Evolutionary conservation across 2,797 vertebrate species (phyloP), one percentile per base, ranked within the genome.

Genomic region (Ambastaia sidthimunki): DNA sequence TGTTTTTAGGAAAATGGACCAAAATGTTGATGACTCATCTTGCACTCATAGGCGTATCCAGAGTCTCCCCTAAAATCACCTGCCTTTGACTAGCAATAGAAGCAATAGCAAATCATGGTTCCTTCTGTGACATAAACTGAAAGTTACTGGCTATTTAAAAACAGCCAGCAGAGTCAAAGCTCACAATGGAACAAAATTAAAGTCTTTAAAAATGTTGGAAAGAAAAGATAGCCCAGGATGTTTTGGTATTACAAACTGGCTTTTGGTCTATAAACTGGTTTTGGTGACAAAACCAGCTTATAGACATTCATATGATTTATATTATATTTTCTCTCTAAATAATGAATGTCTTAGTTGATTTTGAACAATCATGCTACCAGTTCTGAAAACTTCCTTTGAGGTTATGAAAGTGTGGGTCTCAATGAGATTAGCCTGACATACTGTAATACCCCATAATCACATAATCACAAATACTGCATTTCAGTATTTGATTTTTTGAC

Each of bases 331-430:
- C 50, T 55, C 50, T 37, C 34, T 37, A 2, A 69, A 67, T 60
- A 78, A 28, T 37, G 59, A 48, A 60, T 18, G 10, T 57, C 44
- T 71, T 21, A 31, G 68, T 80, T 81, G 16, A 78, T 73, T 83
- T 79, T 76, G 69, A 81, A 76, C 79, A 80, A 74, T 83, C 79
- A 81, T 77, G n/a, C 71, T 44, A 41, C 52, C 28, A 28, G 28
- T 28, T 28, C 2, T 28, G 28, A 28, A 28, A 65, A 75, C 76
- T 75, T 79, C 80, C 82, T 84, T 75, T 76, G 74, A 80, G 79
- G 80, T 84, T 79, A 70, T 82, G 28, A 77, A 82, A 83, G 81
- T 87, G 79, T 85, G 85, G 81, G 73, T 85, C 84, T 87, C 84
- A 62, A 82, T 83, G 84, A 86, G 83, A 84, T 84, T 75, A 78